Evolutionary conservation across 2,113 vertebrate genomes (phyloP), one percentile per base, ranked within the genome.

Genomic region (Gobius niger): DNA sequence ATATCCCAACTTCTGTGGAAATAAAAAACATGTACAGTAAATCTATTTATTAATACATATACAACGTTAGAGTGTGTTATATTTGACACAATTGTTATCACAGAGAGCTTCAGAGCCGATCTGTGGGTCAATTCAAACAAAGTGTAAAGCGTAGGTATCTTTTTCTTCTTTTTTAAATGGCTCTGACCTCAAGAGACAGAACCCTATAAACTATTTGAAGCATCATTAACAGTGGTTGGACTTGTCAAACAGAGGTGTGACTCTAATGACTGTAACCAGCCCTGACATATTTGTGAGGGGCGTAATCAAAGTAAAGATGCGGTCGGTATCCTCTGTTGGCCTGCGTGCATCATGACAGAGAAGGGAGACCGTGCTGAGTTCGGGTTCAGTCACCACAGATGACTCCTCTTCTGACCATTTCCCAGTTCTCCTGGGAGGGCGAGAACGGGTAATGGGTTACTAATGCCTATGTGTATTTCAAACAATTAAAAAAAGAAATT

Each of bases 211-310:
- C 8, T 9, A 34, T 12, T 7, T 57, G 19, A 57, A 41, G 57
- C 57, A n/a, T 13, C 13, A 9, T 40, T 9, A 12, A 44, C 13
- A 60, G 57, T 60, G 8, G 65, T 64, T n/a, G 24, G 12, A 65
- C 72, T 51, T 11, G 62, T 69, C 61, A 63, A 60, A 79, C 49
- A 63, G 52, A n/a, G 56, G 56, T 64, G 44, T 50, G 61, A 60
- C 57, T 44, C 40, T 1, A 49, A 59, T n/a, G 4, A 8, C 18
- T 51, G 16, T 47, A 42, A 14, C 65, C 1, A 34, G 49, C 44
- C 9, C 6, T 52, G 5, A 60, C 40, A 41, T 42, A 60, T 42
- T 60, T 42, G 57, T 10, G 15, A 15, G 18, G 40, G n/a, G 40
- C 9, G 1, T 59, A 59, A 14, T 15, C 7, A 60, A 2, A n/a